Evolutionary conservation across 2,113 vertebrate species (phyloP), one percentile per base, ranked within the genome.

Genomic region (Otis tarda): DNA sequence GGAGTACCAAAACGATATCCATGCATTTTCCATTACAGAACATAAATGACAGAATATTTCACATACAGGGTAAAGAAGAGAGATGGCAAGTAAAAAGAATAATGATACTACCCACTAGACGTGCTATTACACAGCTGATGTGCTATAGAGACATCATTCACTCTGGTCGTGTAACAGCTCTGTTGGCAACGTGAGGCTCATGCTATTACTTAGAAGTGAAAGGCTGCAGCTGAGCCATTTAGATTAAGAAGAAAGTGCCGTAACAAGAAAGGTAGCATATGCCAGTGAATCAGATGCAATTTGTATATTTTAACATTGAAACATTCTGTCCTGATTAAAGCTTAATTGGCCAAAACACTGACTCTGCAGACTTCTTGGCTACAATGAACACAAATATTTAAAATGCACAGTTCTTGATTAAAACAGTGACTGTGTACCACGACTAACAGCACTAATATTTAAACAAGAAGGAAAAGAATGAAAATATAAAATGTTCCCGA

Each of bases 311-410:
- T 92, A 96, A 83, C 89, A 85, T 94, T 80, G 90, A 94, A 95
- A 95, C 94, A 96, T 96, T 96, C 92, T 95, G 84, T 95, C 92
- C 92, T 94, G 93, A 97, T 97, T 97, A 97, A 96, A 95, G 80
- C 83, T 94, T 97, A 96, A 97, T 96, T 97, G 92, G 67, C 79
- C 68, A 89, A 95, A 96, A 95, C 89, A 93, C 77, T 83, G 93
- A 73, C 79, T 91, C 68, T 5, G 14, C 94, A 97, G 97, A 96
- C 95, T 96, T 92, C 83, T 86, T 95, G 97, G 86, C 97, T 97
- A 81, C 89, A 91, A 84, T 28, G 83, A 96, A 90, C 79, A 92
- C 96, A 97, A 97, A 96, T 96, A 95, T 97, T 97, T 97, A 94
- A 95, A 97, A 95, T 82, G 88, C 56, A 57, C 19, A 49, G 71